Percentiles rank a stretch among this genome's conserved stretches.
These are phyloP conservation scores for Orthosia gracilis DNA, from an alignment of 2,888 invertebrate genomes.

Conservation along the genomic window DNA sequence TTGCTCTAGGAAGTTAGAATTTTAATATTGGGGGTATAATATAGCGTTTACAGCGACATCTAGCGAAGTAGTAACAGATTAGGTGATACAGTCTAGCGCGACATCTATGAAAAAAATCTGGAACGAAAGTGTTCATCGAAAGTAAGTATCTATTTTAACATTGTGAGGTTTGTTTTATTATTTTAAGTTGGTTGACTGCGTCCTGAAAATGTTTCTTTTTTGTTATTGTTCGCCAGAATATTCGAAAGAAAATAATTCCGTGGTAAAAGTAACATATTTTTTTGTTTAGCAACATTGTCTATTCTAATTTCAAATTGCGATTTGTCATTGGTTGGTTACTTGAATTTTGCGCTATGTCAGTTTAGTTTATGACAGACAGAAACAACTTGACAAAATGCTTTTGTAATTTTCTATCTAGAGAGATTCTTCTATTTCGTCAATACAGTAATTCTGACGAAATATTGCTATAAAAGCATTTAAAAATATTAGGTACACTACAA, in stretches of 20 bases:
- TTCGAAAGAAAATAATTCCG: not conserved
- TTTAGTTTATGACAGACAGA: constrained; percentile 23
- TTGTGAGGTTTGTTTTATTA: not conserved
- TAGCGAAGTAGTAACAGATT: not conserved
- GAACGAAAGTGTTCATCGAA: not conserved
- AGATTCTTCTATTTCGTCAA: constrained; percentile 11
- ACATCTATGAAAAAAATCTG: constrained; percentile 38
- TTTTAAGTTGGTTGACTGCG: too few species aligned
- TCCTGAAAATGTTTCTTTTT: not conserved
- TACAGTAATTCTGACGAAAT: constrained; percentile 32
- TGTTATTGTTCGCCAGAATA: not conserved
- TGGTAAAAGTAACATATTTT: not conserved
- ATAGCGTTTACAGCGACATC: constrained; percentile 45
- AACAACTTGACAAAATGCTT: constrained; percentile 16
- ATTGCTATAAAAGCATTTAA: not conserved
- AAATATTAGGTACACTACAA: constrained; percentile 2
- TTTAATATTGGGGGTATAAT: constrained; percentile 35
- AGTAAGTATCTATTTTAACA: too few species aligned
- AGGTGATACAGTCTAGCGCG: not conserved
- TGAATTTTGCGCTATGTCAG: constrained; percentile 1
- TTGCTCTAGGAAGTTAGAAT: not conserved
- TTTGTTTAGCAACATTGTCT: constrained; percentile 22
- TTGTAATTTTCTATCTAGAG: constrained; percentile 10
- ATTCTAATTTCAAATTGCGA: constrained; percentile 45
- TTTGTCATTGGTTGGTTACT: constrained; percentile 37